Base-by-base conservation (phyloP, 2,888 invertebrate genomes). In the Plutella xylostella region DNA sequence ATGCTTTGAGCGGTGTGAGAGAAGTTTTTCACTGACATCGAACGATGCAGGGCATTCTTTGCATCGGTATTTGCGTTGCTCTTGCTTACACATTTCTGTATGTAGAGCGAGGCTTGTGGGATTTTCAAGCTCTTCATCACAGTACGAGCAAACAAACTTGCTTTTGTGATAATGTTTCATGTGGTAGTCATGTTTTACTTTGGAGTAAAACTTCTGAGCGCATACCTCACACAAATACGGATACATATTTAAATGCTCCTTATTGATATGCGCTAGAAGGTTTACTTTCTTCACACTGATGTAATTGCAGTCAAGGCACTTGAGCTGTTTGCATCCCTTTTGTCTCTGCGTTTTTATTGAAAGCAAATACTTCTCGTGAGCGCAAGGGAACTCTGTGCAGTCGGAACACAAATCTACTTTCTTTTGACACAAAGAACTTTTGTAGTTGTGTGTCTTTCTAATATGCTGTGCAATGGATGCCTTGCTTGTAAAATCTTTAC, bases 221-320 rank as follows among this genome's bases (percentile, higher is more conserved):
- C 73, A 73, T 35, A 63, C 57, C 0, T 58, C 57, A 44, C 73
- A 73, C 2, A 63, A 62, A 42, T 66, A 72, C 0, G 73, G 72
- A 45, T 68, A 68, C 45, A 69, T 61, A 14, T 70, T 59, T 33
- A 73, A 61, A 55, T 73, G 73, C 45, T 68, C 69, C 15, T 70
- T 53, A 37, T 73, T 73, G 0, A 58, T 64, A 48, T 73, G 73
- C 0, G 60, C 56, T 1, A 73, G 60, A 4, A 73, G 49, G 34
- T 65, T 61, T 39, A 68, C 65, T 34, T 69, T 71, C 17, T 65
- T 57, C 9, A 61, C 57, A 14, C 67, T 69, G 0, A 58, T 56
- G 48, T 66, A 72, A 42, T 71, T 66, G 45, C 72, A 73, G 50
- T 70, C 68, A 2, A 61, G 43, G 43, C 72, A 73, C 47, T 58